Base-by-base conservation (phyloP, 2,888 invertebrate species). In the Drosophila merina region DNA sequence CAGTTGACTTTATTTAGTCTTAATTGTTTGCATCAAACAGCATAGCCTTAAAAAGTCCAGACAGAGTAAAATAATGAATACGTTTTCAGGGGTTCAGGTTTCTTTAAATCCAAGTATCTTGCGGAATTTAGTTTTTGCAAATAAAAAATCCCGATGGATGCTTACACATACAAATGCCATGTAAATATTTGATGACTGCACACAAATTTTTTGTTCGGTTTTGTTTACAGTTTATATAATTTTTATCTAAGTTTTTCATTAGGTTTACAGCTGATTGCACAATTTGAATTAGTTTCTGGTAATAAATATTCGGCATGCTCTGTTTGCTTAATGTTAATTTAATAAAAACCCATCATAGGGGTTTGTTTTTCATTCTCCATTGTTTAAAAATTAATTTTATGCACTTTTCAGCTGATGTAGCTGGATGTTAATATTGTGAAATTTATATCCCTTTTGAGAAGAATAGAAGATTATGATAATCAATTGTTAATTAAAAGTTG, bases 271-370 rank as follows among this genome's bases (percentile, higher is more conserved):
- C 66, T 75, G 73, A 77, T 51, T 76, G 54, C 72, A 69, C 75
- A 75, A 59, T 66, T 60, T 14, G 52, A 64, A 78, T 74, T 70
- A 56, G 59, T 48, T 26, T 56, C 47, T 25, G 10, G 49, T 14
- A 5, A 12, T 47, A 56, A 38, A 38, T 73, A 25, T 69, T 57
- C 52, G 57, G 73, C 66, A 62, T 33, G 28, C 54, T 12, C 49
- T 88, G 86, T 86, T 84, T 83, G 81, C 45, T 77, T 59, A 67
- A 76, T 76, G 72, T 80, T 80, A 77, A 77, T 88, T 74, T 63
- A 66, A 66, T 74, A 66, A 62, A 75, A 75, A 78, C 80, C 70
- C 83, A 76, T 77, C 74, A 68, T 78, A 52, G 52, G 58, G 68
- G 74, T 12, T n/a, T 5, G 7, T 33, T 25, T 44, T 38, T 10